A percentile compares a stretch with the other conserved stretches of the same genome.
Evolutionary conservation across 2,113 vertebrate species (phyloP).

Genomic region (Noctilio leporinus): DNA sequence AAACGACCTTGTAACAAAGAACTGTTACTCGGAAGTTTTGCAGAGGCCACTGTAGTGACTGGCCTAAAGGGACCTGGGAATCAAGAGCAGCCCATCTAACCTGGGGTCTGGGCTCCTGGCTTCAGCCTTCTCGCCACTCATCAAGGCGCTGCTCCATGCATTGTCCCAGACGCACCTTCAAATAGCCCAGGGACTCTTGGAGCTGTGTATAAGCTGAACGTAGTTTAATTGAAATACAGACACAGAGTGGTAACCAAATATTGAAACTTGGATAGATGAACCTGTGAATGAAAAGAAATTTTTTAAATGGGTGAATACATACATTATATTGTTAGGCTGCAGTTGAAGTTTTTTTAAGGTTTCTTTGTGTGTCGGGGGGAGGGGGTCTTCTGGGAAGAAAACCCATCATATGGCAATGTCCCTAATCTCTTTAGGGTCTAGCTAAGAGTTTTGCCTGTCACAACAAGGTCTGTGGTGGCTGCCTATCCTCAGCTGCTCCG

Average conservation of each 20-base stretch:
- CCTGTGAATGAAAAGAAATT: not conserved
- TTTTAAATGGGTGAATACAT: not conserved
- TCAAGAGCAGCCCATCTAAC: no score
- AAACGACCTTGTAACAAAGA: not conserved
- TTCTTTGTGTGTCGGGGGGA: no score
- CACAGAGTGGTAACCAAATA: not conserved
- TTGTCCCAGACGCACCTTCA: not conserved
- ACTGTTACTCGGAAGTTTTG: not conserved
- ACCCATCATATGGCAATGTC: no score
- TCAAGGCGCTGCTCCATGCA: rapidly evolving
- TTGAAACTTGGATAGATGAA: not conserved
- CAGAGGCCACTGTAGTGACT: not conserved
- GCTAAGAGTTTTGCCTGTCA: not conserved
- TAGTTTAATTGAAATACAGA: not conserved
- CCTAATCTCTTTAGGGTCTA: not conserved
- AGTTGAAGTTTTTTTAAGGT: not conserved
- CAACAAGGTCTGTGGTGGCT: not conserved
- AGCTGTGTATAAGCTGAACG: not conserved
- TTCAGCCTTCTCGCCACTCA: no score
- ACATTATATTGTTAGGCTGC: not conserved
- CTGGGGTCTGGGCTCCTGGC: not conserved
- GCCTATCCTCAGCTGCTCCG: not conserved
- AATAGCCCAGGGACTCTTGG: not conserved
- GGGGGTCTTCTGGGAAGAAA: not conserved
- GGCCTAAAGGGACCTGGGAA: not conserved